Conservation (phyloP, 2,797 vertebrate species). For the Myoxocephalus aenaeus region DNA sequence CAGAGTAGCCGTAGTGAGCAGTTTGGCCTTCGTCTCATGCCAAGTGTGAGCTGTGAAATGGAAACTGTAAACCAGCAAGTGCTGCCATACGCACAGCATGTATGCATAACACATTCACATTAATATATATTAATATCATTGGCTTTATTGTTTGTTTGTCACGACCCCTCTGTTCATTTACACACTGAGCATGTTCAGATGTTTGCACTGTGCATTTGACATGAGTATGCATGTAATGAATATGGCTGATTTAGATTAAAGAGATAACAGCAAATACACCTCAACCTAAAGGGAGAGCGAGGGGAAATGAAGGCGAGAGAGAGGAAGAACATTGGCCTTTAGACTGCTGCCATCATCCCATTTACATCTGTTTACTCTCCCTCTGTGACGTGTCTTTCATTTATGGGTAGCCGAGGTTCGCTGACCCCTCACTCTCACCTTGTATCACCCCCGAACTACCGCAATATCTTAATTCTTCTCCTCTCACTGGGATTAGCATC, state of each 20-base stretch:
- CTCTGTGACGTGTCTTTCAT: slow-evolving; percentile 47
- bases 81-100: not conserved
- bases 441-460: slow-evolving; percentile 9
- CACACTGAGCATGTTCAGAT: slow-evolving; percentile 40
- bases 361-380: slow-evolving; percentile 86
- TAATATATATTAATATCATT: slow-evolving; percentile 1
- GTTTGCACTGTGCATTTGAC: slow-evolving; percentile 54
- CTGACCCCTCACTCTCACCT: slow-evolving; percentile 32
- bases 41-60: slow-evolving; percentile 1
- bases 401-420: slow-evolving; percentile 13
- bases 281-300: slow-evolving; percentile 71
- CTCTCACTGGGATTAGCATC: slow-evolving; percentile 69
- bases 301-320: slow-evolving; percentile 35
- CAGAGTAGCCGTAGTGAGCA: not conserved
- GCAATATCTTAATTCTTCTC: not conserved
- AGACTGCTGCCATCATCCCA: slow-evolving; percentile 78
- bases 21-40: not conserved
- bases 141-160: slow-evolving; percentile 36
- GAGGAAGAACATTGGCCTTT: slow-evolving; percentile 61
- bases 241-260: slow-evolving; percentile 48
- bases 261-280: slow-evolving; percentile 74
- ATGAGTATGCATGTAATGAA: slow-evolving; percentile 60
- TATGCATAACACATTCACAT: slow-evolving; percentile 4
- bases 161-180: slow-evolving; percentile 43
- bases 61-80: not conserved